Percentiles rank a stretch among this genome's conserved stretches.
Conservation (phyloP, 2,888 invertebrate genomes). For the Ectobius pallidus region DNA sequence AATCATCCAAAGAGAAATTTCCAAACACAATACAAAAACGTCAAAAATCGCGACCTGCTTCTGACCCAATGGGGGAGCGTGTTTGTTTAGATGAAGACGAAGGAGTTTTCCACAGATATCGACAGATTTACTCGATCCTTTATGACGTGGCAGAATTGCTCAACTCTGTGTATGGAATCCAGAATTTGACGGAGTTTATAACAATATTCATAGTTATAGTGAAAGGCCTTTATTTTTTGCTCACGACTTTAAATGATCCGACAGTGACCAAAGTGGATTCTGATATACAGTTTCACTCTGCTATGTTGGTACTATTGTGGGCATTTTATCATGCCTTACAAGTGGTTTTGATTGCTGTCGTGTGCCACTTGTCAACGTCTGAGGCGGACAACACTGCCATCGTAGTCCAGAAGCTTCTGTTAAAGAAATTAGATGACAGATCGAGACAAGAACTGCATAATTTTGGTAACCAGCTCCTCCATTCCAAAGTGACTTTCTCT, state of each 20-base stretch:
- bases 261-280: not conserved
- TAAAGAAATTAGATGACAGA: not conserved
- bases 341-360: not conserved
- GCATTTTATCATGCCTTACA: not conserved
- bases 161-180: not conserved
- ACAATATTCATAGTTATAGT: constrained; percentile 6
- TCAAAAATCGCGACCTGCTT: too few relatives aligned
- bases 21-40: too few relatives aligned
- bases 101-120: too few relatives aligned
- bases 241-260: not conserved
- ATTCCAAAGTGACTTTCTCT: not conserved
- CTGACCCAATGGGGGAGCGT: too few relatives aligned
- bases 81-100: too few relatives aligned
- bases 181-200: not conserved
- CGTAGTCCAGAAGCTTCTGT: not conserved
- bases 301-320: not conserved
- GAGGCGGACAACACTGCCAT: not conserved
- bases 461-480: not conserved
- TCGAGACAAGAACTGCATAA: not conserved
- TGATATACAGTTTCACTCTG: not conserved
- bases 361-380: not conserved
- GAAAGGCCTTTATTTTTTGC: constrained; percentile 12
- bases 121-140: not conserved
- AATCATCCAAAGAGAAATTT: too few relatives aligned
- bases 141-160: not conserved